Base-by-base conservation (phyloP, 2,113 vertebrate species). In the Leiothrix lutea region DNA sequence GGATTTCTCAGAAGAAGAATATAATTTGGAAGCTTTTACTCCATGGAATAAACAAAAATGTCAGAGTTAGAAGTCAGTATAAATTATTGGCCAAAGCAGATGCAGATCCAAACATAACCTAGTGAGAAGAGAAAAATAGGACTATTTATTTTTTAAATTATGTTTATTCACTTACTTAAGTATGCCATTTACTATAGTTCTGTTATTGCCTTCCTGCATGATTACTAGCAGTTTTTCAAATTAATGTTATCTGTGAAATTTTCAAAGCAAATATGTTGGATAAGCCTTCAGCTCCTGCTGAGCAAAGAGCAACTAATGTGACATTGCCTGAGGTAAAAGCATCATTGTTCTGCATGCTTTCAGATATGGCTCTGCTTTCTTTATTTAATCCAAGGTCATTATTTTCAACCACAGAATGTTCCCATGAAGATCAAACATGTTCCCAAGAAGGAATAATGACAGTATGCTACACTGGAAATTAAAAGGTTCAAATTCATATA, bases 251-350 rank as follows among this genome's bases (percentile, higher is more conserved):
- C 66, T 77, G 31, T 60, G 45, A 83, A 82, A 83, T 82, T 92
- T 95, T 89, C 35, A 80, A 88, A 80, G 60, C 44, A 95, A 74
- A 62, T 88, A 64, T 56, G 15, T 88, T 79, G 44, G 71, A 89
- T 80, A 79, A 94, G 26, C 29, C n/a, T 86, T 94, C 62, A 61
- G 1, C 66, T 89, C 91, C 79, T 71, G 62, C 80, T 91, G 89
- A 96, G 66, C 45, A 71, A 31, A 56, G 45, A 80, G 25, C 26
- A 51, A 47, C 33, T 83, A 80, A 83, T 74, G 51, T 95, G 92
- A 60, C 60, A 82, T 38, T 74, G 74, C 71, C 79, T 80, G 50
- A 90, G 78, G 90, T 67, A 92, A 92, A 95, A 92, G 8, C 78
- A 78, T 65, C 36, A 18, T 51, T 81, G 64, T 88, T 92, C 47